These are phyloP conservation scores for Syrista parreyssii DNA, from an alignment of 2,888 invertebrate species.

Conservation along the genomic window DNA sequence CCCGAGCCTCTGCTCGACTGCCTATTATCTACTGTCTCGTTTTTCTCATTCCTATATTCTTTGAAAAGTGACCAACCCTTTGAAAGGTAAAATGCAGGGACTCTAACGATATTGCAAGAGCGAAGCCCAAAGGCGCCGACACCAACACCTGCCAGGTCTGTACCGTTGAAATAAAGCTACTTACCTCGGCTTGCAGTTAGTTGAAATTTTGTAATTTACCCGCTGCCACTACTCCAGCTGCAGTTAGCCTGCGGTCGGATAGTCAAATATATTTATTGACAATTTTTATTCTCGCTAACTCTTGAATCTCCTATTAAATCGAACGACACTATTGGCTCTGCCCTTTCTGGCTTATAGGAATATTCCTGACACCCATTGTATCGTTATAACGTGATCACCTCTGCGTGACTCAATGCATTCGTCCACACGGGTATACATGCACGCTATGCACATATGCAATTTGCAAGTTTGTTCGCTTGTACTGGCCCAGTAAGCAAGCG, in stretches of 20 bases:
- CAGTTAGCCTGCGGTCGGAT: not conserved
- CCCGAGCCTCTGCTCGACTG: constrained; percentile 3
- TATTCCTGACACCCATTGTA: not conserved
- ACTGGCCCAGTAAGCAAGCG: not conserved
- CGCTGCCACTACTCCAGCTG: not conserved
- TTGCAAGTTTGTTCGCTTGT: not conserved
- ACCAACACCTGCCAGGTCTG: not conserved
- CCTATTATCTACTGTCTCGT: not conserved
- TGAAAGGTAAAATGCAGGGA: constrained; percentile 27
- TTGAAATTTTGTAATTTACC: not conserved
- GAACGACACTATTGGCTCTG: not conserved
- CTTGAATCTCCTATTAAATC: not conserved
- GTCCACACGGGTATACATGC: not conserved
- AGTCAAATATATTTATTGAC: too few relatives aligned
- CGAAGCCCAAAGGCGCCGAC: constrained; percentile 18
- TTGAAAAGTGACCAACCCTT: constrained; percentile 21
- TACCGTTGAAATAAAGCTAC: not conserved
- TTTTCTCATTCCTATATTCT: constrained; percentile 22
- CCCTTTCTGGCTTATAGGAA: not conserved
- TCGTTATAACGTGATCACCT: not conserved
- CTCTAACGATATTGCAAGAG: constrained; percentile 2
- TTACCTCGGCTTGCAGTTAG: not conserved
- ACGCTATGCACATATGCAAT: not conserved
- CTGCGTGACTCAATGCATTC: not conserved
- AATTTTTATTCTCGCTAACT: not conserved